A percentile compares a stretch with the other conserved stretches of the same genome.
Evolutionary conservation across 2,113 vertebrate genomes (phyloP).

Genomic region (Rhinopithecus roxellana): DNA sequence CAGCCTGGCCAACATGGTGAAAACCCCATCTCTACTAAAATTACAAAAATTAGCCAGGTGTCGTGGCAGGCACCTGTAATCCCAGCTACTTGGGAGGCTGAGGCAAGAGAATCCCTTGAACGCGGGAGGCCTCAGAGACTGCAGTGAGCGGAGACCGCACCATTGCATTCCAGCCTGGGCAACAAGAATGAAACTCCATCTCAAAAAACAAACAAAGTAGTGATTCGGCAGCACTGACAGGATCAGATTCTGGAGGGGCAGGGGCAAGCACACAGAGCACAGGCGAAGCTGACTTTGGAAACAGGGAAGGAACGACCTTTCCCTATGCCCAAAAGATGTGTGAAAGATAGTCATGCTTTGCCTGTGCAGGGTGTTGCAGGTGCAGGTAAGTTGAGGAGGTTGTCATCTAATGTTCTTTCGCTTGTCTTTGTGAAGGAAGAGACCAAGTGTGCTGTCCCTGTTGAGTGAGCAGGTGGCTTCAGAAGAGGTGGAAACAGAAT

Average conservation of each 20-base stretch:
- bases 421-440: neutral
- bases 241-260: neutral
- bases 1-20: too few species aligned
- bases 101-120: too few species aligned
- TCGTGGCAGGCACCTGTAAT: too few species aligned
- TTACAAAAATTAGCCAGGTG: too few species aligned
- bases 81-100: too few species aligned
- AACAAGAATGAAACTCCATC: too few species aligned
- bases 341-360: neutral
- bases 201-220: too few species aligned
- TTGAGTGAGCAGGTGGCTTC: neutral
- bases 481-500: neutral
- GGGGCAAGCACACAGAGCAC: neutral
- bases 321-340: neutral
- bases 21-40: too few species aligned
- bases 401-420: neutral
- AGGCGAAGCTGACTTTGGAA: neutral
- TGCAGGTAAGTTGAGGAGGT: neutral
- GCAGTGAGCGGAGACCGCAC: too few species aligned
- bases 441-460: neutral
- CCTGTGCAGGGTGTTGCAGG: neutral
- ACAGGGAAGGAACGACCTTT: neutral
- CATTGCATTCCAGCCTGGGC: too few species aligned
- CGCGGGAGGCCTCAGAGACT: too few species aligned
- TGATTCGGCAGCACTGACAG: too few species aligned